phyloP scores from a whole-genome alignment of 2,797 vertebrate genomes.

The Rallus crepitans region DNA sequence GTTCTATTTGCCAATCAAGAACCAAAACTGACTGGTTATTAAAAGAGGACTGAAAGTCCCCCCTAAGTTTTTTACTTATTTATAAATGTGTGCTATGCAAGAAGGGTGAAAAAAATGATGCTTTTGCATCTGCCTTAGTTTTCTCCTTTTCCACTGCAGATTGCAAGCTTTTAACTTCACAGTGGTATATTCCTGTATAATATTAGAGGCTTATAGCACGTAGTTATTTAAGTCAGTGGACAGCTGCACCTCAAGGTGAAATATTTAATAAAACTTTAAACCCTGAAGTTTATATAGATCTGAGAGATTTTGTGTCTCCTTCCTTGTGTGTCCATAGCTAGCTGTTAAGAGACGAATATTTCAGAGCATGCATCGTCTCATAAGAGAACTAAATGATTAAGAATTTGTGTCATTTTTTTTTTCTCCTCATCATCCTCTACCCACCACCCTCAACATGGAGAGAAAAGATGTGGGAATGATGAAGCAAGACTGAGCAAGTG shows the following conservation, averaged over 20 bases:
- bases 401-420: accelerated
- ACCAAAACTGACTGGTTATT: neutral
- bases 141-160: neutral
- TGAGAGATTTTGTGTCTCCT: neutral
- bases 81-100: neutral
- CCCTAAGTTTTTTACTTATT: neutral
- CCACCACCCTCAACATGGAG: too few relatives aligned
- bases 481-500: neutral
- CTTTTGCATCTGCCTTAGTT: neutral
- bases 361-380: neutral
- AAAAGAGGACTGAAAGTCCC: neutral
- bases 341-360: neutral
- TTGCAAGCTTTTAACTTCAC: neutral
- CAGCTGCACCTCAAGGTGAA: neutral
- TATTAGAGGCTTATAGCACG: neutral
- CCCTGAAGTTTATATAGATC: neutral
- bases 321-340: neutral
- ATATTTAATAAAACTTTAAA: neutral
- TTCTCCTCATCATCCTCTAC: neutral
- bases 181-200: neutral
- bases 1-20: neutral
- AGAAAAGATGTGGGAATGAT: neutral
- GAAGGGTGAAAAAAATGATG: accelerated
- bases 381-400: neutral
- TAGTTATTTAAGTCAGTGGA: neutral